Percentiles rank a stretch among this genome's conserved stretches.
phyloP scores from a whole-genome alignment of 2,797 vertebrate species.

The Acrossocheilus fasciatus region DNA sequence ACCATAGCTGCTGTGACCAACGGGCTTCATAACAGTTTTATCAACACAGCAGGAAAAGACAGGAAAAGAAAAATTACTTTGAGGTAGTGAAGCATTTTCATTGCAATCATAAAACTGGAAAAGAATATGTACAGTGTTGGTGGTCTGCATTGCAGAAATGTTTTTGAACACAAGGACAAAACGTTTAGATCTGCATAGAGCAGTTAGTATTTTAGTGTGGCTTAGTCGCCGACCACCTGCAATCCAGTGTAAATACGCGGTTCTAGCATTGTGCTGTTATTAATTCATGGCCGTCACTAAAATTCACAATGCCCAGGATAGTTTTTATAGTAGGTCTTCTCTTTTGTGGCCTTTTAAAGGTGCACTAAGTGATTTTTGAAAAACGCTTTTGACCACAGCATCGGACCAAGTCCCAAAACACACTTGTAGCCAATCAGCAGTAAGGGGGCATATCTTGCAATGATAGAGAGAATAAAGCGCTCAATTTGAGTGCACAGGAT shows the following conservation, averaged over 20 bases:
- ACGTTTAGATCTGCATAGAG: not conserved
- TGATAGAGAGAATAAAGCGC: too few species aligned
- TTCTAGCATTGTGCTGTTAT: not conserved
- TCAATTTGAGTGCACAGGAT: too few species aligned
- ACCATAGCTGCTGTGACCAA: constrained; percentile 47
- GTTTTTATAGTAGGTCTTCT: not conserved
- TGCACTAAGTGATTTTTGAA: too few species aligned
- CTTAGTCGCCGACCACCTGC: not conserved
- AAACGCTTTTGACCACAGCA: too few species aligned
- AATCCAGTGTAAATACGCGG: not conserved
- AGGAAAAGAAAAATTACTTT: constrained; percentile 35
- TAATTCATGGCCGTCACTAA: not conserved
- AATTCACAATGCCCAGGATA: not conserved
- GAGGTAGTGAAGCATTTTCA: constrained; percentile 15
- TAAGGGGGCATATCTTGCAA: too few species aligned
- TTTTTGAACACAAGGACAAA: not conserved
- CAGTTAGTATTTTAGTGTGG: not conserved
- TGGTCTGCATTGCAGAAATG: not conserved
- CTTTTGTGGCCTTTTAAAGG: not conserved
- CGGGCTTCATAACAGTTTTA: constrained; percentile 31
- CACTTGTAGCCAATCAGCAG: too few species aligned
- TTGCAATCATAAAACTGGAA: constrained; percentile 4
- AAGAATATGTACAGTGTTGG: not conserved
- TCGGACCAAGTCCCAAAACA: too few species aligned
- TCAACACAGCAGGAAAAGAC: constrained; percentile 14